Percentiles rank a stretch among this genome's conserved stretches.
These are phyloP conservation scores for Mastacembelus armatus DNA, from an alignment of 2,797 vertebrate genomes.

Conservation along the genomic window DNA sequence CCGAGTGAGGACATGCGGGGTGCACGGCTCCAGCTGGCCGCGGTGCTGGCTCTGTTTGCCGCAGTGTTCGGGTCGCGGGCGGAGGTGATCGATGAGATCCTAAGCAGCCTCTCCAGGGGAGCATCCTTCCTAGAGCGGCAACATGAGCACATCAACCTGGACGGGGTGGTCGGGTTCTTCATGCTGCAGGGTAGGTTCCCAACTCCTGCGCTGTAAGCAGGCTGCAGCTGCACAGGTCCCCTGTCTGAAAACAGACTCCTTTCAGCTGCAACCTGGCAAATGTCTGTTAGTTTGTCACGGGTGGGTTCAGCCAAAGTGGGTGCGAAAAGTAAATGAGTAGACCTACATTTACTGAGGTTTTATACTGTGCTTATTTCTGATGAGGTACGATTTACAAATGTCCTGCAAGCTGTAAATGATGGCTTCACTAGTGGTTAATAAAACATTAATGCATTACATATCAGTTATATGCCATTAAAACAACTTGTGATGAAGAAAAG, in stretches of 20 bases:
- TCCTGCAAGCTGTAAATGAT: no score
- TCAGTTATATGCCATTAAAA: no score
- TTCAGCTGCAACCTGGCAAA: slow-evolving; percentile 11
- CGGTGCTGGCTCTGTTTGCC: slow-evolving; percentile 59
- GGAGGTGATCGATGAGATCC: slow-evolving; percentile 84
- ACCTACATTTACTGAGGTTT: no score
- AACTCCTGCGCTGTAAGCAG: background rate
- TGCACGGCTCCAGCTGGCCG: slow-evolving; percentile 43
- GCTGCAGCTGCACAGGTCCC: background rate
- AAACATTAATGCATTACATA: no score
- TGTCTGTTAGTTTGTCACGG: no score
- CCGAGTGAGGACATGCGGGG: slow-evolving; percentile 59
- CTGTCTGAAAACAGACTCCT: background rate
- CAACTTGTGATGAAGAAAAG: no score
- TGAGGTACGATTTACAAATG: no score
- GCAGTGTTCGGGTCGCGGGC: slow-evolving; percentile 58
- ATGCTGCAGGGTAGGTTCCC: slow-evolving; percentile 85
- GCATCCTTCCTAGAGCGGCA: slow-evolving; percentile 83
- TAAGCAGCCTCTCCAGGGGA: slow-evolving; percentile 81
- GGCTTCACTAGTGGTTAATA: no score
- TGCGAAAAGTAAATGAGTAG: no score
- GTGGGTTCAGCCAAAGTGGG: no score
- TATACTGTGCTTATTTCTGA: no score
- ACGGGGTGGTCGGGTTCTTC: slow-evolving; percentile 85
- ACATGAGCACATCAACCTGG: slow-evolving; percentile 86